phyloP scores from a whole-genome alignment of 1,140 invertebrate genomes.

The Sarcophaga peregrina region DNA sequence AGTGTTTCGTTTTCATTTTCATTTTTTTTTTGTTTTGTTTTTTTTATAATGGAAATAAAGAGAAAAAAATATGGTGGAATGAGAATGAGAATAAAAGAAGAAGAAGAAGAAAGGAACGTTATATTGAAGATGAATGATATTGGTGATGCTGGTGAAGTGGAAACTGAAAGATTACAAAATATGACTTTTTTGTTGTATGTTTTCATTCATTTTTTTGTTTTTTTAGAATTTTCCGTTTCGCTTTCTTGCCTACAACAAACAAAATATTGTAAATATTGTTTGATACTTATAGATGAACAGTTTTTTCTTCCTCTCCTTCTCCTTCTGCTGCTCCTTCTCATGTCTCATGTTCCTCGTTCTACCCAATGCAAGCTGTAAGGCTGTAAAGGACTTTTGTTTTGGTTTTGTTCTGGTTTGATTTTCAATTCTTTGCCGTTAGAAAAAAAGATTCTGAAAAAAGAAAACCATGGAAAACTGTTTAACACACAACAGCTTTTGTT shows the following conservation, averaged over 20 bases:
- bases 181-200: not conserved
- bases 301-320: not conserved
- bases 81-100: too few relatives aligned
- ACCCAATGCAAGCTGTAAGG: not conserved
- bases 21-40: not conserved
- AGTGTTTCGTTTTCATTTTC: too few relatives aligned
- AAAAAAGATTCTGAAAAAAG: not conserved
- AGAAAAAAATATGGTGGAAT: not conserved
- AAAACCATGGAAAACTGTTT: not conserved
- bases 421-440: not conserved
- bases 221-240: not conserved
- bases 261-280: conserved; percentile 10
- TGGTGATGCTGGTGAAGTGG: conserved; percentile 23
- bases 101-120: too few relatives aligned
- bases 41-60: not conserved
- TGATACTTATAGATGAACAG: conserved; percentile 13
- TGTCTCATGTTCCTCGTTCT: too few relatives aligned
- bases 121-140: conserved; percentile 5
- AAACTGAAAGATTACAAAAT: conserved; percentile 22
- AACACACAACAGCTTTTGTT: not conserved
- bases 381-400: not conserved
- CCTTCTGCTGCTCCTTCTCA: too few relatives aligned
- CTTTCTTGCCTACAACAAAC: conserved; percentile 9
- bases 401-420: conserved; percentile 11
- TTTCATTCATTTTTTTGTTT: not conserved